phyloP scores from a whole-genome alignment of 2,888 invertebrate species.

The Torymus aiolomorphi region DNA sequence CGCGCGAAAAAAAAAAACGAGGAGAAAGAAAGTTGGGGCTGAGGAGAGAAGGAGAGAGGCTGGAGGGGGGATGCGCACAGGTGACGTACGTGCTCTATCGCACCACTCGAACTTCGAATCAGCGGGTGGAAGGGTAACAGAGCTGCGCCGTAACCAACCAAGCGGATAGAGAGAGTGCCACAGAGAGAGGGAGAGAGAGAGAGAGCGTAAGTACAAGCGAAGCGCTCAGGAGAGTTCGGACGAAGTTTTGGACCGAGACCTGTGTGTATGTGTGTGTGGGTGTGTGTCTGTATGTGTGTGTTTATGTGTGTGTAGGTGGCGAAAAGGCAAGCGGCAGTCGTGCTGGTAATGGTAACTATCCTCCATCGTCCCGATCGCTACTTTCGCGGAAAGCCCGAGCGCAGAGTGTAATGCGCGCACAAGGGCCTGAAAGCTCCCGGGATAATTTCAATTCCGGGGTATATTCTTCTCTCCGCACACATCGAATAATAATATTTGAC shows the following conservation, averaged over 20 bases:
- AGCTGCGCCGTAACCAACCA: neutral
- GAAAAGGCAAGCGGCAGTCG: conserved; percentile 9
- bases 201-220: conserved; percentile 27
- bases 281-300: too few relatives aligned
- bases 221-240: neutral
- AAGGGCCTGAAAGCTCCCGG: neutral
- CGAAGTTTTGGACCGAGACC: neutral
- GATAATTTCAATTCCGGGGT: conserved; percentile 21
- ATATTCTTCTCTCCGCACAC: neutral
- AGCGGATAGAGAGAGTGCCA: neutral
- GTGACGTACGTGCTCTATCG: conserved; percentile 45
- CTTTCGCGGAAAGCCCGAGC: neutral
- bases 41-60: too few relatives aligned
- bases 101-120: conserved; percentile 31
- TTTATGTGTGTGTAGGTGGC: too few relatives aligned
- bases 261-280: too few relatives aligned
- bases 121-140: conserved; percentile 2
- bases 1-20: neutral
- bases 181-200: conserved; percentile 2
- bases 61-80: conserved; percentile 8
- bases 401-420: neutral
- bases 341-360: neutral
- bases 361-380: neutral
- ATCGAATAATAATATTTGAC: conserved; percentile 42
- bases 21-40: neutral